These are phyloP conservation scores for Chionis minor DNA, from an alignment of 2,113 vertebrate species.

Conservation along the genomic window DNA sequence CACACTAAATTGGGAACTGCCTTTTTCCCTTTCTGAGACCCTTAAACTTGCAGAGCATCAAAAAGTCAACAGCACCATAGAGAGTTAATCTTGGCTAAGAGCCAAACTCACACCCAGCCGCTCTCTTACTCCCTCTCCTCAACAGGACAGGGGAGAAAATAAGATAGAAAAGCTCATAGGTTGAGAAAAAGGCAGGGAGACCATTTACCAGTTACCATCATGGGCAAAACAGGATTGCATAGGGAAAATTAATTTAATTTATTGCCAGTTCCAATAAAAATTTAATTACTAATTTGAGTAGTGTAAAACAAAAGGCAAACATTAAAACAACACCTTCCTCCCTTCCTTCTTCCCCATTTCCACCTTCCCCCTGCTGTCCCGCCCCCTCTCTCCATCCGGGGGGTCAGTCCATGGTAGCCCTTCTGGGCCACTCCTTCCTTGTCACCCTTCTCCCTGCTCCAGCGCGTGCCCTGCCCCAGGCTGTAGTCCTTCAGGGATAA, in stretches of 20 bases:
- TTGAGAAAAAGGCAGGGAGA: neutral
- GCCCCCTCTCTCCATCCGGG: neutral
- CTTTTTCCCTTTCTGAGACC: neutral
- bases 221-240: neutral
- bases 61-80: neutral
- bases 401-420: too few species aligned
- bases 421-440: too few species aligned
- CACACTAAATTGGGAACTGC: neutral
- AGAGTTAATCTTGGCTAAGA: neutral
- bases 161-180: fast-evolving
- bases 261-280: neutral
- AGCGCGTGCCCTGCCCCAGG: too few species aligned
- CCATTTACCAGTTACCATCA: fast-evolving
- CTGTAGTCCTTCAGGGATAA: too few species aligned
- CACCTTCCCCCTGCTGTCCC: fast-evolving
- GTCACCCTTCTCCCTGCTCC: too few species aligned
- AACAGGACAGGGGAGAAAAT: neutral
- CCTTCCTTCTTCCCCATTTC: neutral
- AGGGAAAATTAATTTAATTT: neutral
- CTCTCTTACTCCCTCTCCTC: neutral
- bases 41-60: neutral
- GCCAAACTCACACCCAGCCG: fast-evolving
- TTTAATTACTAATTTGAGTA: neutral
- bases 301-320: neutral
- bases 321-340: neutral